These are phyloP conservation scores for Trididemnum clinides DNA, from an alignment of 23 tunicate genomes.

Conservation along the genomic window DNA sequence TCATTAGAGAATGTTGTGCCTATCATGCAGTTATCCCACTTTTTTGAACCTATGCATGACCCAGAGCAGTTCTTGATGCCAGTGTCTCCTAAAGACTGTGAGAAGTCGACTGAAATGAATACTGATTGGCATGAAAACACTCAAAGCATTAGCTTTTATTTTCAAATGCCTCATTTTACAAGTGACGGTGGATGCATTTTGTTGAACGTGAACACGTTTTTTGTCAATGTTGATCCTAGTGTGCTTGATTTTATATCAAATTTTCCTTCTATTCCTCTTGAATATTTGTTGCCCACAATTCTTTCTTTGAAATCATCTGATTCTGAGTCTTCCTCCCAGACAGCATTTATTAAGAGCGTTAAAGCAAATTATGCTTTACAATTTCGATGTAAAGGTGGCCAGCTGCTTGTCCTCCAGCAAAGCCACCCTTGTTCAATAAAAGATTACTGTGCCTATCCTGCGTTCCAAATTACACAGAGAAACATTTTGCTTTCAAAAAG, in stretches of 20 bases:
- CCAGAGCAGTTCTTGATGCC: slow-evolving; percentile 4
- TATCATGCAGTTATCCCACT: slow-evolving; percentile 24
- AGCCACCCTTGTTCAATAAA: not conserved
- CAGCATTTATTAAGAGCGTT: not conserved
- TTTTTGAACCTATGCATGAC: not conserved
- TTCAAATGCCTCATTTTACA: not conserved
- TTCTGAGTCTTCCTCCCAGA: not conserved
- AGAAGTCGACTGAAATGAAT: not conserved
- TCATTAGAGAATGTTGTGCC: not conserved
- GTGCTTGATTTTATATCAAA: not conserved
- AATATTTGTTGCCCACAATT: slow-evolving; percentile 26
- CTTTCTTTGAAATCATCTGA: not conserved
- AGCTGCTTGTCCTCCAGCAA: not conserved
- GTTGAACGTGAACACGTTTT: slow-evolving; percentile 15
- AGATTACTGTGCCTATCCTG: not conserved
- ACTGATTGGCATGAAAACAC: slow-evolving; percentile 38
- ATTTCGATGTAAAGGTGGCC: slow-evolving; percentile 21
- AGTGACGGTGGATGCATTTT: slow-evolving; percentile 22
- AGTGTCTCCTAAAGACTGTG: not conserved
- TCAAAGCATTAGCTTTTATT: slow-evolving; percentile 43
- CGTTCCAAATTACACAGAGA: not conserved
- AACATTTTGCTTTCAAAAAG: not conserved
- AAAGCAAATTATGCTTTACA: slow-evolving; percentile 37
- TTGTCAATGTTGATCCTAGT: slow-evolving; percentile 10
- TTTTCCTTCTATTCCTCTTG: slow-evolving; percentile 25